These are phyloP conservation scores for Vulpes vulpes DNA, from an alignment of 2,113 vertebrate genomes.

Conservation along the genomic window DNA sequence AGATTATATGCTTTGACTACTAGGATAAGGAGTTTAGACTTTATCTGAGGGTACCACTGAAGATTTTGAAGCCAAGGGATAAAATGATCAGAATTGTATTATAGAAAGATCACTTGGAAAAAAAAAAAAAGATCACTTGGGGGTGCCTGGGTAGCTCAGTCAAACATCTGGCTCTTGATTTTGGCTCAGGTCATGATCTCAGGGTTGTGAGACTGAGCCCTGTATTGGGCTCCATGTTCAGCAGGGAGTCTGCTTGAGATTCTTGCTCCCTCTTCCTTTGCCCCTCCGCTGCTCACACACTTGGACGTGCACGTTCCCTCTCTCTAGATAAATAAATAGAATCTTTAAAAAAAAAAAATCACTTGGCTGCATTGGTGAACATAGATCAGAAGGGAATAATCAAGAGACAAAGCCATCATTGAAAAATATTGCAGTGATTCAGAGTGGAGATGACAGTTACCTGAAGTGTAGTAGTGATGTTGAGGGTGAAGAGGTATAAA, in stretches of 20 bases:
- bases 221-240: not conserved
- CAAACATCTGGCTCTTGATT: not conserved
- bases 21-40: not conserved
- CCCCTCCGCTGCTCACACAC: too few species aligned
- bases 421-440: not conserved
- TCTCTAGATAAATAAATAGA: not conserved
- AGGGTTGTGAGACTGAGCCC: not conserved
- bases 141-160: not conserved
- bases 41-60: conserved; percentile 14
- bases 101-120: not conserved
- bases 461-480: not conserved
- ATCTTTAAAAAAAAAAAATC: not conserved
- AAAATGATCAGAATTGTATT: conserved; percentile 2
- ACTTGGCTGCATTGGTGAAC: not conserved
- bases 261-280: not conserved
- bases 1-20: not conserved
- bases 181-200: not conserved
- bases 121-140: not conserved
- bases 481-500: not conserved
- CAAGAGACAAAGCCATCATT: not conserved
- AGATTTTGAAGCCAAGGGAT: conserved; percentile 25
- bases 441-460: not conserved
- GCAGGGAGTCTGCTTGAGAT: not conserved
- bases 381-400: not conserved
- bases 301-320: not conserved